A percentile compares a stretch with the other conserved stretches of the same genome.
phyloP scores from a whole-genome alignment of 2,888 invertebrate species.

The Tetrapedia diversipes region DNA sequence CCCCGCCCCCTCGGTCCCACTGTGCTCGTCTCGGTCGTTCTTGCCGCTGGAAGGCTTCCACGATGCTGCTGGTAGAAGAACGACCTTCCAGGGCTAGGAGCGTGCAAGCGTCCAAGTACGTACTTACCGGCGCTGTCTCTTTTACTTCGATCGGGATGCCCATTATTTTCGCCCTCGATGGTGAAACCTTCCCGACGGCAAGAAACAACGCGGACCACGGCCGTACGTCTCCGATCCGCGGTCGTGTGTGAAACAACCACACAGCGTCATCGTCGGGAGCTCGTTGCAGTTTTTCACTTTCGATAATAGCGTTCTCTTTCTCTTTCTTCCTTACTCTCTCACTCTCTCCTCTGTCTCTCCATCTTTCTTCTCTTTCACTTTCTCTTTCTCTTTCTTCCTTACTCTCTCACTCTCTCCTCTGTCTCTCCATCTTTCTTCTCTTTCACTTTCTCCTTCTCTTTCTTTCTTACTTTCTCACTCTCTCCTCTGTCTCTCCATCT shows the following conservation, averaged over 20 bases:
- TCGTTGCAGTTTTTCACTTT: neutral
- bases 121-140: slow-evolving; percentile 65
- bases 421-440: no score
- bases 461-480: no score
- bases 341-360: no score
- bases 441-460: neutral
- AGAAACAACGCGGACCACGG: slow-evolving; percentile 42
- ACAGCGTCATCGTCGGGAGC: neutral
- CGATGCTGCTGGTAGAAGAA: slow-evolving; percentile 46
- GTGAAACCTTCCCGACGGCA: slow-evolving; percentile 49
- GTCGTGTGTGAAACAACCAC: slow-evolving; percentile 53
- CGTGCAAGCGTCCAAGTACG: slow-evolving; percentile 59
- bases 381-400: neutral
- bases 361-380: neutral
- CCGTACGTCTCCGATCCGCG: slow-evolving; percentile 42
- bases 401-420: neutral
- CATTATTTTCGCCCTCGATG: slow-evolving; percentile 66
- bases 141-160: slow-evolving; percentile 61
- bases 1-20: neutral
- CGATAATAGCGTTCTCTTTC: slow-evolving; percentile 25
- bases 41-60: slow-evolving; percentile 42
- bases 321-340: neutral
- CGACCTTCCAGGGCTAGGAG: slow-evolving; percentile 46
- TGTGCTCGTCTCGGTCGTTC: neutral
- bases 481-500: neutral